These are phyloP conservation scores for Lasiommata megera DNA, from an alignment of 2,888 invertebrate genomes.

Conservation along the genomic window DNA sequence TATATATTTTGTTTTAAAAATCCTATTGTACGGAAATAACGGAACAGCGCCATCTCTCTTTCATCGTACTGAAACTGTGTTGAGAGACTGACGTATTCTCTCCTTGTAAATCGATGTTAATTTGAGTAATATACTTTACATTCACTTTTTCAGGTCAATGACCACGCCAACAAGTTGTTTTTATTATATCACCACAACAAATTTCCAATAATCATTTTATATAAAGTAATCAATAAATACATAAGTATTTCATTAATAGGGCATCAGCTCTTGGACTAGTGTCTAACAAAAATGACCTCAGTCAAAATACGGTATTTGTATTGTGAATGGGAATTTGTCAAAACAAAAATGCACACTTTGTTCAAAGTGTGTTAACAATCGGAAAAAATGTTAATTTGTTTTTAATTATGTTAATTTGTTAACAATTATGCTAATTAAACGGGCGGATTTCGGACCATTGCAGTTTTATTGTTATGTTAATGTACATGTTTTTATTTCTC, in stretches of 20 bases:
- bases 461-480: constrained; percentile 4
- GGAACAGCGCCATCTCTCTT: too few relatives aligned
- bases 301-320: constrained; percentile 7
- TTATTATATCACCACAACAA: too few relatives aligned
- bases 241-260: background rate
- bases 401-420: background rate
- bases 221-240: too few relatives aligned
- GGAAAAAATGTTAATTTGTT: constrained; percentile 13
- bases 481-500: background rate
- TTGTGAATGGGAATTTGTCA: constrained; percentile 19
- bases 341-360: constrained; percentile 18
- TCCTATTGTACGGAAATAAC: too few relatives aligned
- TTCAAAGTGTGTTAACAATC: constrained; percentile 17
- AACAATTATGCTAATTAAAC: background rate
- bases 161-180: too few relatives aligned
- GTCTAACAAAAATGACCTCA: background rate
- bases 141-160: too few relatives aligned
- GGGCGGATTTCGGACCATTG: background rate
- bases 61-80: too few relatives aligned
- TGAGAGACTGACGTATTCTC: too few relatives aligned
- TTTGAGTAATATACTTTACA: too few relatives aligned
- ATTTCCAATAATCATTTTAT: too few relatives aligned
- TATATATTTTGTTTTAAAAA: too few relatives aligned
- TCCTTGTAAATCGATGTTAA: too few relatives aligned
- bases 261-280: background rate